Percentiles rank a stretch among this genome's conserved stretches.
Evolutionary conservation across 2,888 invertebrate species (phyloP).

Genomic region (Macropis europaea): DNA sequence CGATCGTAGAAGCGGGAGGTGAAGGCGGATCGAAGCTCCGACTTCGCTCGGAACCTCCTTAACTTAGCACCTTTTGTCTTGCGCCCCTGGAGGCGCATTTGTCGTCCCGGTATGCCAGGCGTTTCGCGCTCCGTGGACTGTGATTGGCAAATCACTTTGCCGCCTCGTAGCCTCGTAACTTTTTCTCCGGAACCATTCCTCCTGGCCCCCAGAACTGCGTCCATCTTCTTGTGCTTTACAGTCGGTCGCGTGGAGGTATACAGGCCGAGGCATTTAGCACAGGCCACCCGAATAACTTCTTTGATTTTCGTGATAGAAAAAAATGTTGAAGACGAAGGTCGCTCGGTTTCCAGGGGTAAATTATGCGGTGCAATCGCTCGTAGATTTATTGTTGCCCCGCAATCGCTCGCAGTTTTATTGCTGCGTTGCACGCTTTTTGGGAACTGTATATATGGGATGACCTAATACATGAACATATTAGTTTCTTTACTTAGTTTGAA

Average conservation of each 20-base stretch:
- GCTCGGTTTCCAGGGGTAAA: too few species aligned
- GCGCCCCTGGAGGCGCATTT: constrained; percentile 44
- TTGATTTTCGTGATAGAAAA: too few species aligned
- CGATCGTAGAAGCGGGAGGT: constrained; percentile 23
- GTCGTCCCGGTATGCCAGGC: constrained; percentile 63
- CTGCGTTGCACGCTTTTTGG: too few species aligned
- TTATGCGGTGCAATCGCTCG: too few species aligned
- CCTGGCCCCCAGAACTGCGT: neutral
- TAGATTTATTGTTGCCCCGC: too few species aligned
- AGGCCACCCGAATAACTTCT: too few species aligned
- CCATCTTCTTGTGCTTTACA: neutral
- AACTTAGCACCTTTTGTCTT: constrained; percentile 64
- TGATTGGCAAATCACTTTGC: constrained; percentile 60
- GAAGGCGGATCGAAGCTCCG: constrained; percentile 11
- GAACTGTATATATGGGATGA: too few species aligned
- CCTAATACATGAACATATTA: too few species aligned
- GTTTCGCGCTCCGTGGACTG: constrained; percentile 56
- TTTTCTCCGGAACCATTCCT: neutral
- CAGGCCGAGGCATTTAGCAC: too few species aligned
- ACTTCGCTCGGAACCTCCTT: constrained; percentile 45
- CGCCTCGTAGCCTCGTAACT: constrained; percentile 8
- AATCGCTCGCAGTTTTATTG: too few species aligned
- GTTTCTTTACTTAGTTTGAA: too few species aligned
- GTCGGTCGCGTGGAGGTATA: neutral
- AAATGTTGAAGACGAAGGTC: too few species aligned